Evolutionary conservation across 2,113 vertebrate genomes (phyloP).

Genomic region (Origma solitaria): DNA sequence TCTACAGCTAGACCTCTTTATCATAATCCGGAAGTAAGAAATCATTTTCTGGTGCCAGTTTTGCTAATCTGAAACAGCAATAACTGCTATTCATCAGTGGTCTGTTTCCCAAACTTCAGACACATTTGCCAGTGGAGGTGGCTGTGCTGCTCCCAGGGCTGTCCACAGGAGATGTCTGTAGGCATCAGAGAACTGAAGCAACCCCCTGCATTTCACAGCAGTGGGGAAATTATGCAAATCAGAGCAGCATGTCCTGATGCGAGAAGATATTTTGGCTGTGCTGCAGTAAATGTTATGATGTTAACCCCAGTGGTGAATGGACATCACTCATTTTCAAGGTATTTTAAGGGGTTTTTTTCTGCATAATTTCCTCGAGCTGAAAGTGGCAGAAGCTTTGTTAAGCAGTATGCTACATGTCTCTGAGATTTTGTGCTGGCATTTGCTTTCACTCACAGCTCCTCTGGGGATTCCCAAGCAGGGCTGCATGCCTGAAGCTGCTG

Average conservation of each 20-base stretch:
- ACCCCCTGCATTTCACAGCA: neutral
- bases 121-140: neutral
- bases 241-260: neutral
- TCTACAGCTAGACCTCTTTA: neutral
- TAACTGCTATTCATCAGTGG: neutral
- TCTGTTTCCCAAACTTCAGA: neutral
- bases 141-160: neutral
- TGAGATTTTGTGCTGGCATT: neutral
- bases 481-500: neutral
- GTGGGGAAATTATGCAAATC: neutral
- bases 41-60: neutral
- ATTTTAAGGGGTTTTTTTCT: neutral
- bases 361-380: neutral
- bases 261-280: neutral
- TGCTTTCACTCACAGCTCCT: neutral
- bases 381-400: neutral
- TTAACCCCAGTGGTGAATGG: accelerated
- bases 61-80: neutral
- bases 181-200: neutral
- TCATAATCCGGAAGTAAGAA: neutral
- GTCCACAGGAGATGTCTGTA: neutral
- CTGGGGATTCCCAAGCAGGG: neutral
- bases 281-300: neutral
- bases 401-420: neutral
- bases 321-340: neutral